These are phyloP conservation scores for Siniperca obscura DNA, from an alignment of 2,797 vertebrate species.

Conservation along the genomic window DNA sequence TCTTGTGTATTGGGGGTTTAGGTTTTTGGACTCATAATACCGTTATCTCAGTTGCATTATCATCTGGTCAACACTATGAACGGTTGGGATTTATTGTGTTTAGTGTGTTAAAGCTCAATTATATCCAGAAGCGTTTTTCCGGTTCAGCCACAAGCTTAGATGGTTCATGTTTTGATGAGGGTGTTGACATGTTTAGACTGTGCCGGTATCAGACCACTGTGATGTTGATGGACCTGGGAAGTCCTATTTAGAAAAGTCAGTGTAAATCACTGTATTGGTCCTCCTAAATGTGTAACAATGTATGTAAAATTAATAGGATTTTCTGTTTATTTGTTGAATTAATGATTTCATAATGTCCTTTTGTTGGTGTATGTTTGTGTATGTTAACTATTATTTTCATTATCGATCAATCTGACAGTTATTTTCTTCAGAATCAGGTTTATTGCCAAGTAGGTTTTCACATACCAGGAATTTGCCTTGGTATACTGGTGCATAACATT, in stretches of 20 bases:
- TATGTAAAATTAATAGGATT: neutral
- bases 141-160: slow-evolving; percentile 5
- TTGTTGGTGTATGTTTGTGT: slow-evolving; percentile 2
- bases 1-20: slow-evolving; percentile 9
- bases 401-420: neutral
- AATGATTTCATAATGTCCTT: neutral
- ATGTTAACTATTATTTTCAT: neutral
- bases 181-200: slow-evolving; percentile 63
- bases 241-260: neutral
- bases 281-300: neutral
- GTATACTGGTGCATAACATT: too few relatives aligned
- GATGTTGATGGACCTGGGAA: too few relatives aligned
- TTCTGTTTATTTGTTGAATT: neutral
- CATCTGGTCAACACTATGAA: slow-evolving; percentile 24
- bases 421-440: neutral
- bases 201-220: slow-evolving; percentile 33
- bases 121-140: slow-evolving; percentile 16
- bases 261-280: neutral
- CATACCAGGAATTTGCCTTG: too few relatives aligned
- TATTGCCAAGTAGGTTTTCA: too few relatives aligned
- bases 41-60: slow-evolving; percentile 34
- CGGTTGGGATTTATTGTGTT: slow-evolving; percentile 22
- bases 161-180: slow-evolving; percentile 50
- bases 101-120: slow-evolving; percentile 2
- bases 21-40: slow-evolving; percentile 25